phyloP scores from a whole-genome alignment of 2,797 vertebrate species.

The Prionace glauca region DNA sequence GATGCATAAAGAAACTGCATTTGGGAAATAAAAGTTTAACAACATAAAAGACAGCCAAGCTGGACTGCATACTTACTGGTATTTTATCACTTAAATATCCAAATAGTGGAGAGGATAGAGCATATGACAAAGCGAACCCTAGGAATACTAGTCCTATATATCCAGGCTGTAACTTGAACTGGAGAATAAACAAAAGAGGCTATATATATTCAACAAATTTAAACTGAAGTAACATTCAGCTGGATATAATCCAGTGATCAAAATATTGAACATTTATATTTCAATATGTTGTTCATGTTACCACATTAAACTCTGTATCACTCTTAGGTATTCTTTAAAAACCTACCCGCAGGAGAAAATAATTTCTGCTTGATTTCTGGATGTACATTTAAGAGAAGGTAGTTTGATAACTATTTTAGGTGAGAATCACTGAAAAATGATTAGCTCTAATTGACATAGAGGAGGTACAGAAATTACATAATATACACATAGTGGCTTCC shows the following conservation, averaged over 20 bases:
- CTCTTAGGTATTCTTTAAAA: neutral
- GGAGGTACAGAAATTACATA: neutral
- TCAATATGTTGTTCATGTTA: neutral
- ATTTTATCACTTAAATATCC: slow-evolving; percentile 78
- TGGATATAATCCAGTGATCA: neutral
- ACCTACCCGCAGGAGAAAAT: neutral
- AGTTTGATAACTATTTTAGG: neutral
- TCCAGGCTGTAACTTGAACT: slow-evolving; percentile 73
- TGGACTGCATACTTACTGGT: slow-evolving; percentile 66
- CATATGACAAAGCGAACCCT: slow-evolving; percentile 74
- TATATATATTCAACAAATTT: neutral
- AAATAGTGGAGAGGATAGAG: slow-evolving; percentile 74
- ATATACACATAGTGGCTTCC: no score
- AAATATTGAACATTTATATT: neutral
- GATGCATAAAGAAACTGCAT: neutral
- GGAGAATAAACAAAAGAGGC: slow-evolving; percentile 42
- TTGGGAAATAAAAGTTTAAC: neutral
- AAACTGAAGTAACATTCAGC: neutral
- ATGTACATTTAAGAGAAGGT: neutral
- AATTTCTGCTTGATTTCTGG: neutral
- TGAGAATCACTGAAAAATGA: neutral
- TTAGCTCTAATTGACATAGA: neutral
- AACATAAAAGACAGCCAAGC: neutral
- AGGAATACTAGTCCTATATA: slow-evolving; percentile 86
- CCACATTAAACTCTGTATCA: neutral